Conservation (phyloP, 2,797 vertebrate genomes). For the Dipus sagitta region DNA sequence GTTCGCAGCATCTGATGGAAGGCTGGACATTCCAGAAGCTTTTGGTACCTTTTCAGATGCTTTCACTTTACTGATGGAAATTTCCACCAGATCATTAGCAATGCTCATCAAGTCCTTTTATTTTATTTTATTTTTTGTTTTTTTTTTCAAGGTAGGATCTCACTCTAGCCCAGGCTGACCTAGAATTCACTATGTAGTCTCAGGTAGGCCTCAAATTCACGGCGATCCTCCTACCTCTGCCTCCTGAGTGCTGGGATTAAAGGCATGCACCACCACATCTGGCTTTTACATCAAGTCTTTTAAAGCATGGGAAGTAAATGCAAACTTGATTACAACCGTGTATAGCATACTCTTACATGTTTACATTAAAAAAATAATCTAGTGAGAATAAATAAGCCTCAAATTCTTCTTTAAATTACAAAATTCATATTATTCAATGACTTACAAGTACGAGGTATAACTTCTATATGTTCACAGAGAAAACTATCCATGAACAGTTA, state of each 20-base stretch:
- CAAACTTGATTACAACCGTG: neutral
- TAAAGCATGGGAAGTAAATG: constrained; percentile 5
- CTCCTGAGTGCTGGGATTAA: too few species aligned
- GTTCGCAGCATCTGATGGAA: constrained; percentile 13
- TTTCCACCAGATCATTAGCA: neutral
- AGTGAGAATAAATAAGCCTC: constrained; percentile 12
- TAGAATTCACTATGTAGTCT: too few species aligned
- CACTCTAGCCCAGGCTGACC: too few species aligned
- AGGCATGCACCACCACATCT: too few species aligned
- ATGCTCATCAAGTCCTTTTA: constrained; percentile 6
- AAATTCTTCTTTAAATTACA: constrained; percentile 29
- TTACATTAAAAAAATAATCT: neutral
- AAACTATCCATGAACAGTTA: neutral
- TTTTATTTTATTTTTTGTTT: too few species aligned
- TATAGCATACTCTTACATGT: neutral
- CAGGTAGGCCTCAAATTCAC: too few species aligned
- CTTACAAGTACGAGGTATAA: constrained; percentile 1
- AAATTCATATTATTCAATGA: neutral
- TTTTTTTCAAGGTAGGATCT: too few species aligned
- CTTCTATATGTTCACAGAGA: neutral
- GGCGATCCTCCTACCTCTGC: too few species aligned
- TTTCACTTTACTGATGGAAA: neutral
- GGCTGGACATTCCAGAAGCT: neutral
- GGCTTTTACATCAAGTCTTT: neutral
- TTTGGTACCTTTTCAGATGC: neutral